Evolutionary conservation across 2,888 invertebrate species (phyloP).

Genomic region (Tinea semifulvella): DNA sequence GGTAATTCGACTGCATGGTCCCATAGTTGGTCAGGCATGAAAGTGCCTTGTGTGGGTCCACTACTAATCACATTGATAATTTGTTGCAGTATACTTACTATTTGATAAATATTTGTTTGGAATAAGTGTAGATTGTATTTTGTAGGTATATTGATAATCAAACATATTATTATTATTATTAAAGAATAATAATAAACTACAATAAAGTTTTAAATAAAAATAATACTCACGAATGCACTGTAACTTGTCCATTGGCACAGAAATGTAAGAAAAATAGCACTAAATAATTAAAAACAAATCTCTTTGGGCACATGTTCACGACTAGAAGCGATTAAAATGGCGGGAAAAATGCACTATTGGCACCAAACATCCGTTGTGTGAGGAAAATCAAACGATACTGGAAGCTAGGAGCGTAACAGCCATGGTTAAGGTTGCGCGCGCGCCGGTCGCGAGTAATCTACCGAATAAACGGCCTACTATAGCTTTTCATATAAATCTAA

Average conservation of each 20-base stretch:
- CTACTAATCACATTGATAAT: too few species aligned
- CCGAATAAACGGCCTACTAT: not conserved
- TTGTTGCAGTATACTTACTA: too few species aligned
- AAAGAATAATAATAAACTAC: too few species aligned
- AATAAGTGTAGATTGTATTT: too few species aligned
- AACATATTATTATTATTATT: too few species aligned
- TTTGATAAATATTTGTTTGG: too few species aligned
- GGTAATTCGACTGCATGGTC: too few species aligned
- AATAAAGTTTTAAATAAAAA: not conserved
- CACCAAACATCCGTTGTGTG: not conserved
- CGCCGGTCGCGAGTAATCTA: not conserved
- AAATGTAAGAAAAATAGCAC: slow-evolving; percentile 9
- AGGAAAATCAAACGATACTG: slow-evolving; percentile 6
- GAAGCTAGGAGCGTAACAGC: slow-evolving; percentile 1
- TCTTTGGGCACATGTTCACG: slow-evolving; percentile 12
- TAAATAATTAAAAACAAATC: not conserved
- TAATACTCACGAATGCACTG: slow-evolving; percentile 2
- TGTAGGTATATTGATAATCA: too few species aligned
- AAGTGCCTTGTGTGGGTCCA: too few species aligned
- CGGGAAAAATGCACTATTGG: slow-evolving; percentile 4
- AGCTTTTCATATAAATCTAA: slow-evolving; percentile 11
- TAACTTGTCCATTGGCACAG: slow-evolving; percentile 4
- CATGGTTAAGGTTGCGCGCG: slow-evolving; percentile 11
- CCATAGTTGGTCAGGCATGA: too few species aligned
- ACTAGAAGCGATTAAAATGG: not conserved